These are phyloP conservation scores for Hololepta plana DNA, from an alignment of 2,888 invertebrate species.

Conservation along the genomic window DNA sequence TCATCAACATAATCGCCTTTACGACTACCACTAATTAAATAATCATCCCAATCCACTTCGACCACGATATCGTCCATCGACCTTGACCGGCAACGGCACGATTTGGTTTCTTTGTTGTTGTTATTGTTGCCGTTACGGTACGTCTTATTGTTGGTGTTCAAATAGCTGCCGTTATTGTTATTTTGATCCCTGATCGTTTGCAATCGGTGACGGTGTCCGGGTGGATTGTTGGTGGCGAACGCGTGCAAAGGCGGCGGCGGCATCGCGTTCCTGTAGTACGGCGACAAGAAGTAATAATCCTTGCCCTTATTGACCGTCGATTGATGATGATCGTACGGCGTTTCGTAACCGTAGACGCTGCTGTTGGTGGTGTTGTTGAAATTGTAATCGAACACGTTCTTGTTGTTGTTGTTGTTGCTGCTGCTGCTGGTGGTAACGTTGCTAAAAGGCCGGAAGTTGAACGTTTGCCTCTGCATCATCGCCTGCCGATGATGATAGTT, in stretches of 20 bases:
- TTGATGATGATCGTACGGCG: no score
- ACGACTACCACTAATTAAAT: no score
- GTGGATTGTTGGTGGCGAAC: no score
- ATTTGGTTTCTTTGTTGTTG: no score
- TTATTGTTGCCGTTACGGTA: no score
- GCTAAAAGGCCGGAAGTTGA: conserved; percentile 16
- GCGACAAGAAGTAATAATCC: conserved; percentile 47
- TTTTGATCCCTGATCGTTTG: no score
- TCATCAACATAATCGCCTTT: no score
- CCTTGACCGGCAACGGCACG: conserved; percentile 47
- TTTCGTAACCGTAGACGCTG: conserved; percentile 15
- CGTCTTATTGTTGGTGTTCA: no score
- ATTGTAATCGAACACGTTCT: conserved; percentile 4
- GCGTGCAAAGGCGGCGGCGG: conserved; percentile 41
- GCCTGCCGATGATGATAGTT: conserved; percentile 24
- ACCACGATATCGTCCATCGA: conserved; percentile 56
- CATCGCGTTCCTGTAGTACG: conserved; percentile 47
- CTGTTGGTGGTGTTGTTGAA: no score
- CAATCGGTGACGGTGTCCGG: no score
- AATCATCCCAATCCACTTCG: conserved; percentile 35
- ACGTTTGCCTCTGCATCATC: conserved; percentile 31
- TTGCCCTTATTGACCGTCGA: conserved; percentile 27
- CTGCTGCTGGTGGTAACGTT: conserved; percentile 24
- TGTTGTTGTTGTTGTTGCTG: background rate
- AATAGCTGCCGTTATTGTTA: no score